Evolutionary conservation across 2,113 vertebrate genomes (phyloP).

Genomic region (Oreotrochilus melanogaster): DNA sequence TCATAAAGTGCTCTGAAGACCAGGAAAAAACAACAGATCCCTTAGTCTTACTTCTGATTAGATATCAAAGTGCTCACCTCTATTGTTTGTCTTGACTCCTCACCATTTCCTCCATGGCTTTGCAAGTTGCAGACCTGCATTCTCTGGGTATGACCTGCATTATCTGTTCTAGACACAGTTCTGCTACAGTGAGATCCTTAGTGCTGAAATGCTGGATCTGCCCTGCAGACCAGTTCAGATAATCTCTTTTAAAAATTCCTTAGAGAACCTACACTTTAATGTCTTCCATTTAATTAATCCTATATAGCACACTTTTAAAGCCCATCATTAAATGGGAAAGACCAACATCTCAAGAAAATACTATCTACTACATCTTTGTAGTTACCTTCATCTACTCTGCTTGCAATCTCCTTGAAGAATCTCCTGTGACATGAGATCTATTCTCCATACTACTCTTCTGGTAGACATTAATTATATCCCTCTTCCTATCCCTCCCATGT

Average conservation of each 20-base stretch:
- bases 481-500: neutral
- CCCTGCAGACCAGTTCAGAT: neutral
- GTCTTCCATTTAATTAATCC: neutral
- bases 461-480: neutral
- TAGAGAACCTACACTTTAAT: neutral
- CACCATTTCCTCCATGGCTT: neutral
- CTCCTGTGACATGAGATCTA: neutral
- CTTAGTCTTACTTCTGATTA: neutral
- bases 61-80: neutral
- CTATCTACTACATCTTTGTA: neutral
- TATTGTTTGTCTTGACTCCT: neutral
- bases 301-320: neutral
- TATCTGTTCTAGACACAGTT: neutral
- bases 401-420: neutral
- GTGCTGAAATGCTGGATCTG: neutral
- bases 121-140: neutral
- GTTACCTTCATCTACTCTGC: neutral
- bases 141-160: neutral
- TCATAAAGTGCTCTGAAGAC: neutral
- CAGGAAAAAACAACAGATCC: neutral
- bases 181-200: neutral
- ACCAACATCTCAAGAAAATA: neutral
- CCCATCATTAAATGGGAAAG: neutral
- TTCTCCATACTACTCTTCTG: neutral
- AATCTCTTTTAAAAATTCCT: neutral